Conservation (phyloP, 2,113 vertebrate species). For the Sylvilagus bachmani region DNA sequence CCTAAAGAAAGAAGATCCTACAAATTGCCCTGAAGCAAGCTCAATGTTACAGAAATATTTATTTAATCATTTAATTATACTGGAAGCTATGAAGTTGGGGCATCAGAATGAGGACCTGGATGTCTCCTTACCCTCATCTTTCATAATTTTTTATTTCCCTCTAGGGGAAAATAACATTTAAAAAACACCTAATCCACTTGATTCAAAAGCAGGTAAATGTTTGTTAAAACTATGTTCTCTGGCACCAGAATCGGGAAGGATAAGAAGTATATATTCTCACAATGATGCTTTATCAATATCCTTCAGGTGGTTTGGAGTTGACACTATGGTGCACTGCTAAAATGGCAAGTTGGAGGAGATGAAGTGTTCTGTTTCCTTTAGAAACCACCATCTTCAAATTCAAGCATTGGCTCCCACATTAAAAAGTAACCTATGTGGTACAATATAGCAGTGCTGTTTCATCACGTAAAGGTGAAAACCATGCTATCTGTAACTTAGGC, state of each 20-base stretch:
- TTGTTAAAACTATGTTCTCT: slow-evolving; percentile 20
- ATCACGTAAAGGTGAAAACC: neutral
- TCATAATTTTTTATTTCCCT: slow-evolving; percentile 55
- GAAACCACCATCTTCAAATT: slow-evolving; percentile 4
- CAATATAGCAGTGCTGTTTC: neutral
- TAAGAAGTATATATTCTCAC: neutral
- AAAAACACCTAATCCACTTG: neutral
- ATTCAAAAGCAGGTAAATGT: slow-evolving; percentile 55
- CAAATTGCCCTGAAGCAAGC: slow-evolving; percentile 69
- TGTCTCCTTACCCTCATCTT: slow-evolving; percentile 24
- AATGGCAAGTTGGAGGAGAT: neutral
- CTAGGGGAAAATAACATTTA: slow-evolving; percentile 28
- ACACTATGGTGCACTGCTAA: neutral
- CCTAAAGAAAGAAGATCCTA: slow-evolving; percentile 66
- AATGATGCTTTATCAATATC: neutral
- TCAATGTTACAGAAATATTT: slow-evolving; percentile 71
- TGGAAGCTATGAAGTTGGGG: slow-evolving; percentile 56
- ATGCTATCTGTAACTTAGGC: neutral
- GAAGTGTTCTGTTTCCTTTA: slow-evolving; percentile 9
- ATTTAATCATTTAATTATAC: slow-evolving; percentile 79
- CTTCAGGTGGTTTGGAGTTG: slow-evolving; percentile 40
- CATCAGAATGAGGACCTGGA: slow-evolving; percentile 34
- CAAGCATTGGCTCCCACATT: neutral
- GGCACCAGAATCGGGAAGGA: slow-evolving; percentile 11
- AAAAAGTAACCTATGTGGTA: neutral